Base-by-base conservation (phyloP, 2,113 vertebrate species). In the Gila orcuttii region DNA sequence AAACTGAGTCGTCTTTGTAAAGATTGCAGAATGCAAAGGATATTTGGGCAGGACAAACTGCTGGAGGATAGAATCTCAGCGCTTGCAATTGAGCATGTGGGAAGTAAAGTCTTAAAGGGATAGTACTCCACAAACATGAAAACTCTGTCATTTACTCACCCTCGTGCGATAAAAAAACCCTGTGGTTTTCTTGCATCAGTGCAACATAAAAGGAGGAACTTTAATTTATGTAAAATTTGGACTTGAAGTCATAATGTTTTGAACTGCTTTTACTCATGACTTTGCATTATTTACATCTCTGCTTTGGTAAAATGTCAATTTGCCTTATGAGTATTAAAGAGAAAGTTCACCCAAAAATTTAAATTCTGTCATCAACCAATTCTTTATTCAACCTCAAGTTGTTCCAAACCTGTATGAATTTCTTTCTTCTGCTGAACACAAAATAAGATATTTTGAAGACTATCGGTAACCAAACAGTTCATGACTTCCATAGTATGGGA, bases 1-100 rank as follows among this genome's bases (percentile, higher is more conserved):
- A 4, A 81, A 81, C 59, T 66, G n/a, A 83, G 52, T 57, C 15
- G 7, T 83, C 45, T 82, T 82, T 82, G 64, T 82, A 9, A 68
- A 50, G 79, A 68, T 28, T 52, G 8, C 13, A 31, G 77, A 59
- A 77, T 42, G 60, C 39, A 17, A 82, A 79, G 4, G 1, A 66
- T 47, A 47, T 66, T 66, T n/a, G 17, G 45, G 25, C 25, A 33
- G n/a, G 25, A 50, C 36, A 19, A 55, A 80, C 36, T 10, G 3
- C n/a, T 23, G 1, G 79, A 50, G 79, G 79, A 68, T 8, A 33
- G 36, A 80, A 45, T 80, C 6, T 80, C 36, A 80, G 59, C 7
- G 3, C 28, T 45, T 42, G 57, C 9, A 31, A 28, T 4, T 77
- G 10, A 71, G 68, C 2, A 71, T 71, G 68, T 71, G 2, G 33